Evolutionary conservation across 1,140 invertebrate species (phyloP).

Genomic region (Marisa cornuarietis): DNA sequence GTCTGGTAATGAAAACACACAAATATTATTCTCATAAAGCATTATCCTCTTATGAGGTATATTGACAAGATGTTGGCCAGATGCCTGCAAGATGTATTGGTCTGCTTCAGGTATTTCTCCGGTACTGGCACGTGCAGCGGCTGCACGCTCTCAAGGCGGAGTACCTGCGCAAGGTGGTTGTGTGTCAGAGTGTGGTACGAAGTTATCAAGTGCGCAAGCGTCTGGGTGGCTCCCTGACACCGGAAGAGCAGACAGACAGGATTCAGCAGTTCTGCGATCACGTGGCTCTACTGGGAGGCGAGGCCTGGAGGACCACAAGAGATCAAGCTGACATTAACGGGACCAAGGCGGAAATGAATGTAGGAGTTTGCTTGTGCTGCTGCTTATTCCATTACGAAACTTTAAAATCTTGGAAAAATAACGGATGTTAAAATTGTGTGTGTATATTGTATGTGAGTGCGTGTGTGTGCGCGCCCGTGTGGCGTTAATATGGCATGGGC

Average conservation of each 20-base stretch:
- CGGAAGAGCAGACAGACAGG: background rate
- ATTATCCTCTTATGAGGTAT: background rate
- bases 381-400: too few relatives aligned
- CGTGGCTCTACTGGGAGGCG: background rate
- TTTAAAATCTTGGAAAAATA: too few relatives aligned
- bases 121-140: slow-evolving; percentile 14
- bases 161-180: slow-evolving; percentile 10
- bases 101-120: slow-evolving; percentile 13
- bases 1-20: background rate
- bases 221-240: background rate
- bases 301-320: background rate
- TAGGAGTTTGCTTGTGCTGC: too few relatives aligned
- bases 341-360: background rate
- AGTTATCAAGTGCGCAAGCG: slow-evolving; percentile 8
- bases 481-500: too few relatives aligned
- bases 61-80: too few relatives aligned
- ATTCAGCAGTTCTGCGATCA: slow-evolving; percentile 4
- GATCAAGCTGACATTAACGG: background rate
- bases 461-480: too few relatives aligned
- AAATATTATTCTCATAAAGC: background rate
- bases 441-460: too few relatives aligned
- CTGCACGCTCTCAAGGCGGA: slow-evolving; percentile 20
- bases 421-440: too few relatives aligned
- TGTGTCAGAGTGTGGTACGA: background rate
- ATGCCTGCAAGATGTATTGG: background rate